Evolutionary conservation across 1,140 invertebrate genomes (phyloP).

Genomic region (Olivierus martensii): DNA sequence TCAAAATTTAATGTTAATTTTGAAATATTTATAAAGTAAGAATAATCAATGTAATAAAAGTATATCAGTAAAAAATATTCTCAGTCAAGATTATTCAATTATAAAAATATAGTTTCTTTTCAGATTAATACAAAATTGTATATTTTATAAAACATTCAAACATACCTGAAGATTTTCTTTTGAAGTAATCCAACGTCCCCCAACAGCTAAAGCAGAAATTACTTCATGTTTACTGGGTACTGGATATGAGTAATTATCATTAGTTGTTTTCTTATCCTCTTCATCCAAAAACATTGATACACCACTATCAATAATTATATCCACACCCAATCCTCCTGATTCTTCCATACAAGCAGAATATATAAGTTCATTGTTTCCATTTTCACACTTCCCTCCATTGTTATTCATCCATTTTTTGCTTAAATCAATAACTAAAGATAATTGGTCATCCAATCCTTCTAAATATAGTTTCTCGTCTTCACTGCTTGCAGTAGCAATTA

Average conservation of each 20-base stretch:
- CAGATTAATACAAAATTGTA: too few species aligned
- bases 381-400: neutral
- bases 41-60: too few species aligned
- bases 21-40: too few species aligned
- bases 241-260: slow-evolving; percentile 25
- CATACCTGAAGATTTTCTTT: slow-evolving; percentile 35
- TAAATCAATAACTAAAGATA: slow-evolving; percentile 33
- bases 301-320: slow-evolving; percentile 36
- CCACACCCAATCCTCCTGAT: slow-evolving; percentile 35
- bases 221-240: slow-evolving; percentile 35
- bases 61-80: too few species aligned
- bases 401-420: slow-evolving; percentile 21
- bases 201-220: slow-evolving; percentile 36
- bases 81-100: too few species aligned
- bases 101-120: too few species aligned
- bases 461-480: slow-evolving; percentile 31
- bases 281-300: slow-evolving; percentile 28
- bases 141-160: too few species aligned
- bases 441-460: slow-evolving; percentile 26
- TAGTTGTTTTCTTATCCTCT: slow-evolving; percentile 27
- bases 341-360: slow-evolving; percentile 32
- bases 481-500: slow-evolving; percentile 31
- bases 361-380: slow-evolving; percentile 12
- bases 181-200: slow-evolving; percentile 37
- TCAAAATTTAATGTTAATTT: too few species aligned